A percentile compares a stretch with the other conserved stretches of the same genome.
These are phyloP conservation scores for Campoplex capitator DNA, from an alignment of 2,888 invertebrate species.

Conservation along the genomic window DNA sequence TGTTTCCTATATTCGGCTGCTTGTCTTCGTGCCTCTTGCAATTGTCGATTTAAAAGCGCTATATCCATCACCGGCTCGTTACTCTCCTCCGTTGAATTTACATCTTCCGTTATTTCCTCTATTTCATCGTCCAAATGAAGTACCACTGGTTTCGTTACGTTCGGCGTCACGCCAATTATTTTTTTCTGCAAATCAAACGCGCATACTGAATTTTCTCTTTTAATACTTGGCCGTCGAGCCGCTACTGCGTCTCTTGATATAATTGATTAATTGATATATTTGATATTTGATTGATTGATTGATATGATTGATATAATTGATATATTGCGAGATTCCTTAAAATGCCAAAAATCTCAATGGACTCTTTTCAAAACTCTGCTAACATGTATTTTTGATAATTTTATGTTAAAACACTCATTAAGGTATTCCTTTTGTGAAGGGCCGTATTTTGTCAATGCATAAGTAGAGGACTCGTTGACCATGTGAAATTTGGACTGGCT, in stretches of 20 bases:
- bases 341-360: neutral
- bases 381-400: neutral
- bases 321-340: neutral
- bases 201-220: no score
- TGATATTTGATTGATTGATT: no score
- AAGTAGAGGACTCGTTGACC: no score
- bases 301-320: no score
- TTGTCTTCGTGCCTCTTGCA: slow-evolving; percentile 82
- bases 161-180: slow-evolving; percentile 71
- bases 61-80: slow-evolving; percentile 79
- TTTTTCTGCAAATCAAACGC: slow-evolving; percentile 74
- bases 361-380: neutral
- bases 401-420: slow-evolving; percentile 5
- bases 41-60: slow-evolving; percentile 81
- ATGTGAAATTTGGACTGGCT: no score
- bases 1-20: slow-evolving; percentile 83
- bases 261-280: no score
- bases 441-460: no score
- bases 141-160: slow-evolving; percentile 77
- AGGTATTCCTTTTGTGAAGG: slow-evolving; percentile 21
- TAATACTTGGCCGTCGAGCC: no score
- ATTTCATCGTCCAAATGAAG: slow-evolving; percentile 82
- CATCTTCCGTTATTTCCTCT: slow-evolving; percentile 84
- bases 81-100: slow-evolving; percentile 84
- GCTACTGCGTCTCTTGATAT: neutral